phyloP scores from a whole-genome alignment of 2,888 invertebrate species.

The Eristalis intricaria region DNA sequence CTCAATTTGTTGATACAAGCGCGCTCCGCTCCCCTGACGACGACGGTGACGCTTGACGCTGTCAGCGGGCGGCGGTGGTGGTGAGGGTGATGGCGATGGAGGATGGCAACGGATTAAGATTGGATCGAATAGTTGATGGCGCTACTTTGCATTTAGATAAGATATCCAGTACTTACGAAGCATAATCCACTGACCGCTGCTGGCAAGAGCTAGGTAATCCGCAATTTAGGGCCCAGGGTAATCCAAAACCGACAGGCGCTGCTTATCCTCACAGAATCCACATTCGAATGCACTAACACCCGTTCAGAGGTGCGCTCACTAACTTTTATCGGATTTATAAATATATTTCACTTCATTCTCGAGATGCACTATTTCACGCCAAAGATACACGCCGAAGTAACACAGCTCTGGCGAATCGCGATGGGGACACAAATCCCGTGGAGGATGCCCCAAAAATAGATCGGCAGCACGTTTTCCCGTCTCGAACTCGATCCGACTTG shows the following conservation, averaged over 20 bases:
- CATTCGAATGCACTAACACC: constrained; percentile 44
- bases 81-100: background rate
- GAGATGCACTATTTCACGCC: constrained; percentile 43
- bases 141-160: constrained; percentile 65
- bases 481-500: constrained; percentile 10
- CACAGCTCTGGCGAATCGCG: constrained; percentile 18
- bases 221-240: constrained; percentile 58
- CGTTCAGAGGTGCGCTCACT: constrained; percentile 5
- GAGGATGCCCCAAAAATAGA: constrained; percentile 63
- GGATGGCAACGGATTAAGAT: background rate
- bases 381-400: constrained; percentile 16
- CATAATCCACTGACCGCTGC: constrained; percentile 30
- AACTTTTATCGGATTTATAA: constrained; percentile 7
- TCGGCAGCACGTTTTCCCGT: constrained; percentile 40
- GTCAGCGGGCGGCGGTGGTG: background rate
- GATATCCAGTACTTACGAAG: constrained; percentile 41
- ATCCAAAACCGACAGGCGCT: constrained; percentile 29
- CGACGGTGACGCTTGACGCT: background rate
- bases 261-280: background rate
- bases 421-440: constrained; percentile 26
- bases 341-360: constrained; percentile 29
- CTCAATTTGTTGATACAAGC: constrained; percentile 62
- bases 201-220: constrained; percentile 41
- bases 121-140: constrained; percentile 12
- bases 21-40: background rate